Percentiles rank a stretch among this genome's conserved stretches.
phyloP scores from a whole-genome alignment of 2,797 vertebrate genomes.

The Gymnoscopelus microlampas region DNA sequence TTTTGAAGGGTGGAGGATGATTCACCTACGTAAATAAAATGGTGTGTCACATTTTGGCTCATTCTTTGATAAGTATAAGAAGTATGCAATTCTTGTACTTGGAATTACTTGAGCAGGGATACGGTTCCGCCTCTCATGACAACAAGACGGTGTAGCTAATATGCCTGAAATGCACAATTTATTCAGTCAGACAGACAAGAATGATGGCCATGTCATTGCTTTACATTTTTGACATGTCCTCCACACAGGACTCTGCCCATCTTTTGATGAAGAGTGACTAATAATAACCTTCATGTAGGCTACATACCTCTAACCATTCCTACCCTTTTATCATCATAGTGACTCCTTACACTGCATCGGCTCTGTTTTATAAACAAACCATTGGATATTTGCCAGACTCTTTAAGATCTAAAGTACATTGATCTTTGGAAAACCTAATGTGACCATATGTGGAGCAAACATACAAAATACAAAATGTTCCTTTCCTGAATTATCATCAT shows the following conservation, averaged over 20 bases:
- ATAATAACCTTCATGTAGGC: slow-evolving; percentile 60
- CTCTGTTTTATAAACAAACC: slow-evolving; percentile 53
- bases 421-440: slow-evolving; percentile 23
- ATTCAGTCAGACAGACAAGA: slow-evolving; percentile 48
- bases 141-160: slow-evolving; percentile 42
- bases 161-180: slow-evolving; percentile 37
- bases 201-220: slow-evolving; percentile 45
- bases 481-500: slow-evolving; percentile 58
- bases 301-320: slow-evolving; percentile 63
- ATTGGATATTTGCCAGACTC: not conserved
- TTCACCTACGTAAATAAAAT: slow-evolving; percentile 47
- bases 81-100: slow-evolving; percentile 73
- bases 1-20: slow-evolving; percentile 51
- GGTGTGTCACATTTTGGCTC: slow-evolving; percentile 42
- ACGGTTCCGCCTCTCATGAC: slow-evolving; percentile 56
- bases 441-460: slow-evolving; percentile 35
- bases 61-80: slow-evolving; percentile 56
- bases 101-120: slow-evolving; percentile 51
- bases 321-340: slow-evolving; percentile 28
- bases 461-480: slow-evolving; percentile 6
- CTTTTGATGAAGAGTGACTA: slow-evolving; percentile 59
- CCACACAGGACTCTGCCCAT: slow-evolving; percentile 45
- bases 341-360: slow-evolving; percentile 58
- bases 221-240: slow-evolving; percentile 48
- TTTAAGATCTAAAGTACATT: not conserved